Conservation (phyloP, 2,113 vertebrate species). For the Cercocebus atys region DNA sequence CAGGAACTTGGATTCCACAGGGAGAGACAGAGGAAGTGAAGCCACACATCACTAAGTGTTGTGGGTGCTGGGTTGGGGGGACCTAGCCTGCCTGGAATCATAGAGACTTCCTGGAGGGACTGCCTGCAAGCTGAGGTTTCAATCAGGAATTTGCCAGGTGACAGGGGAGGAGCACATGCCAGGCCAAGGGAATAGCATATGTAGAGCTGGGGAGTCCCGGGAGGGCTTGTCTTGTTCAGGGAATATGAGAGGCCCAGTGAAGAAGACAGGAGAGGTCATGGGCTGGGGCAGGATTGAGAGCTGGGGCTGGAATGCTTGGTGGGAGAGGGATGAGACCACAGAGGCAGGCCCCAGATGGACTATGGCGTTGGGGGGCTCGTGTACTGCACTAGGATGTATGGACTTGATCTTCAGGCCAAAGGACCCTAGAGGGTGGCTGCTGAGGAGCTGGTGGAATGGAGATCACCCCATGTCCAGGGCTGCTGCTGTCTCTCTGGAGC, state of each 20-base stretch:
- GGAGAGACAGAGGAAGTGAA: not conserved
- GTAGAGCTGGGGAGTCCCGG: accelerated
- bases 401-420: not conserved
- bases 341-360: not conserved
- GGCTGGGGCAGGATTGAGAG: not conserved
- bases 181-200: not conserved
- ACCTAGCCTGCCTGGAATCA: not conserved
- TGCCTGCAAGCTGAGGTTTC: not conserved
- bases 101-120: not conserved
- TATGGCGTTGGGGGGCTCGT: not conserved
- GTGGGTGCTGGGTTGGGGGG: accelerated
- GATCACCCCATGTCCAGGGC: not conserved
- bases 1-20: not conserved
- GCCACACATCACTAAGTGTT: not conserved
- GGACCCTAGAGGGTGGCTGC: not conserved
- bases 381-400: accelerated
- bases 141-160: not conserved
- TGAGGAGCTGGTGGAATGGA: not conserved
- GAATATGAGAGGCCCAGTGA: not conserved
- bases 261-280: accelerated
- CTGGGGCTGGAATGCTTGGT: not conserved
- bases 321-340: not conserved
- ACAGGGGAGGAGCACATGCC: not conserved
- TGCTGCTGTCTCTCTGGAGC: not conserved
- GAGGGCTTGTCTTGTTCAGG: not conserved